Evolutionary conservation across 2,888 invertebrate genomes (phyloP).

Genomic region (Temnothorax ravouxi): DNA sequence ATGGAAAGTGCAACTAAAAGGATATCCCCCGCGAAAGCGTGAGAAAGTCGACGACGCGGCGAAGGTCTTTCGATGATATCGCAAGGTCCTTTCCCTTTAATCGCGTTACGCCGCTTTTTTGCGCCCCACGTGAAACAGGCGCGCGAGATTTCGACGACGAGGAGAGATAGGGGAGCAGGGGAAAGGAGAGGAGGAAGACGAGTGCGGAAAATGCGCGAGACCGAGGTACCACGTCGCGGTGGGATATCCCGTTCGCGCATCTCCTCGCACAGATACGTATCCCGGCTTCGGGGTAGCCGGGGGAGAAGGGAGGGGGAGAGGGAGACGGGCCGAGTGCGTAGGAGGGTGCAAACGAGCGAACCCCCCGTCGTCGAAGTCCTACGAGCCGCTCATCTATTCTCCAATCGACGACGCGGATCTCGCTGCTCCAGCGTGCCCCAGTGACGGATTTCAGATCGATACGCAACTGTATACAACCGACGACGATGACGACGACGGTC

Average conservation of each 20-base stretch:
- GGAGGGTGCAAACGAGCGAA: background rate
- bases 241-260: too few species aligned
- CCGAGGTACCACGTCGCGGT: too few species aligned
- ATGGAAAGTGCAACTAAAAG: too few species aligned
- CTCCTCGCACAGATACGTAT: too few species aligned
- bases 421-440: conserved; percentile 51
- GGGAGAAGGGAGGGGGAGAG: background rate
- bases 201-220: background rate
- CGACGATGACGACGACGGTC: background rate
- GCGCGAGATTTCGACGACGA: background rate
- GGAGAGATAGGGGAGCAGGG: fast-evolving
- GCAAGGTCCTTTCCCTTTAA: conserved; percentile 11
- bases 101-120: conserved; percentile 3
- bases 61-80: background rate
- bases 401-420: conserved; percentile 9
- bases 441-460: conserved; percentile 82
- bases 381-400: too few species aligned
- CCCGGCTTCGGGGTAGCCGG: too few species aligned
- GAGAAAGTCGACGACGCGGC: background rate
- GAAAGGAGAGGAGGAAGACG: background rate
- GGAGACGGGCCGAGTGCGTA: background rate
- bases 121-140: background rate
- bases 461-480: conserved; percentile 57
- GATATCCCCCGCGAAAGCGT: background rate
- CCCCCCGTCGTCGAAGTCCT: background rate